These are phyloP conservation scores for Biston betularia DNA, from an alignment of 2,888 invertebrate species.

Conservation along the genomic window DNA sequence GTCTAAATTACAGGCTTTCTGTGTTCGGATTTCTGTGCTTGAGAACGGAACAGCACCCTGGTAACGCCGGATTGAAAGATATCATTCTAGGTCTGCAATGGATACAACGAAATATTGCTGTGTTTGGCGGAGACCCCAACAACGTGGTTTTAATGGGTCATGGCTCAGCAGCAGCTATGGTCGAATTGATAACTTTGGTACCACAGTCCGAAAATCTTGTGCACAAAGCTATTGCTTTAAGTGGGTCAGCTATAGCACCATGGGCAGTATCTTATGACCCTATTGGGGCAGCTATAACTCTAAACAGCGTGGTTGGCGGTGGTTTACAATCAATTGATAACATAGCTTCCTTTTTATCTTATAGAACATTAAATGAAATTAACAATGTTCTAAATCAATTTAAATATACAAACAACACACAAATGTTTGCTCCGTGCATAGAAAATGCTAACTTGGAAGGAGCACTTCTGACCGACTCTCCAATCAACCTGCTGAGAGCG, in stretches of 20 bases:
- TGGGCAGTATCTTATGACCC: slow-evolving; percentile 31
- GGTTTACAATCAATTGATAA: not conserved
- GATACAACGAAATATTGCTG: slow-evolving; percentile 87
- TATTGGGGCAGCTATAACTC: not conserved
- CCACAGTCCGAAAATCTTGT: slow-evolving; percentile 56
- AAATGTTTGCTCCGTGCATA: slow-evolving; percentile 14
- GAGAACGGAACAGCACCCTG: slow-evolving; percentile 87
- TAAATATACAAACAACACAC: slow-evolving; percentile 17
- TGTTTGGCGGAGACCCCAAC: slow-evolving; percentile 83
- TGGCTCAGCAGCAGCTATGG: slow-evolving; percentile 89
- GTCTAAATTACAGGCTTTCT: slow-evolving; percentile 89
- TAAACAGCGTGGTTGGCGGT: not conserved
- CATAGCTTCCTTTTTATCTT: not conserved
- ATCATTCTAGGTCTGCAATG: slow-evolving; percentile 91
- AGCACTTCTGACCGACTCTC: not conserved
- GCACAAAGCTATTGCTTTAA: slow-evolving; percentile 68
- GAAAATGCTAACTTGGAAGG: slow-evolving; percentile 2
- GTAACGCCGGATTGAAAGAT: slow-evolving; percentile 94
- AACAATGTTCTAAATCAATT: slow-evolving; percentile 1
- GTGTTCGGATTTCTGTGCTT: slow-evolving; percentile 90
- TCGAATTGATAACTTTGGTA: slow-evolving; percentile 68
- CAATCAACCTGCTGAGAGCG: not conserved
- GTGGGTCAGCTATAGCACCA: slow-evolving; percentile 60
- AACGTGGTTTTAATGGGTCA: slow-evolving; percentile 93
- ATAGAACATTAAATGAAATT: not conserved